Evolutionary conservation across 2,888 invertebrate genomes (phyloP).

Genomic region (Merodon equestris): DNA sequence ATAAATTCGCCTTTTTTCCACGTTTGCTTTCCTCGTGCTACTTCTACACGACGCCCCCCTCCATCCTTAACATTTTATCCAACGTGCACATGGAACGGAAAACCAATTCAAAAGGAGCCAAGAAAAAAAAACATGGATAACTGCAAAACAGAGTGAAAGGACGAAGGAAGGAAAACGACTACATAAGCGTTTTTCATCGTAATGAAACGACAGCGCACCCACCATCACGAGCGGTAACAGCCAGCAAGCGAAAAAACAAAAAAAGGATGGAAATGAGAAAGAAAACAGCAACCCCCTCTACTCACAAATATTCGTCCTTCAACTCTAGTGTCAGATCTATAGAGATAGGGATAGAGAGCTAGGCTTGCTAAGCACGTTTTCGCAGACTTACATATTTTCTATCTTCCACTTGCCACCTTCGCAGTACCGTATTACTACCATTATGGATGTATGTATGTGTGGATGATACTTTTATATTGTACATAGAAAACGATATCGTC

Average conservation of each 20-base stretch:
- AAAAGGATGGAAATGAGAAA: slow-evolving; percentile 12
- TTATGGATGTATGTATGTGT: slow-evolving; percentile 5
- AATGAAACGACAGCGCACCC: slow-evolving; percentile 18
- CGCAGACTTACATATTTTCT: slow-evolving; percentile 31
- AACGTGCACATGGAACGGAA: slow-evolving; percentile 45
- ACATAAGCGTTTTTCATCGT: slow-evolving; percentile 3
- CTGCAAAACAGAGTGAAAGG: slow-evolving; percentile 32
- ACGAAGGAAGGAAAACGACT: background rate
- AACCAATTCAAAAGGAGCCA: slow-evolving; percentile 36
- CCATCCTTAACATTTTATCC: too few species aligned
- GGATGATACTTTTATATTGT: slow-evolving; percentile 60
- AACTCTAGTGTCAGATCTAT: slow-evolving; percentile 60
- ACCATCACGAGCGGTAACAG: background rate
- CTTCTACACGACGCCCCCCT: background rate
- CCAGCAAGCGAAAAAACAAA: slow-evolving; percentile 10
- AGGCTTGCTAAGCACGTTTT: slow-evolving; percentile 54
- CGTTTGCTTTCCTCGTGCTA: slow-evolving; percentile 10
- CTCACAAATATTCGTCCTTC: slow-evolving; percentile 64
- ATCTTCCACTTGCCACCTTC: too few species aligned
- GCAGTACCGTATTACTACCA: too few species aligned
- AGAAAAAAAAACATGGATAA: too few species aligned
- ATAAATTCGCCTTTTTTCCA: slow-evolving; percentile 30
- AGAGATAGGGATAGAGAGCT: slow-evolving; percentile 51
- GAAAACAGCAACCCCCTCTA: background rate
- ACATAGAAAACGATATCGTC: slow-evolving; percentile 66